Evolutionary conservation across 2,797 vertebrate species (phyloP), one percentile per base, ranked within the genome.

Genomic region (Aplochiton taeniatus): DNA sequence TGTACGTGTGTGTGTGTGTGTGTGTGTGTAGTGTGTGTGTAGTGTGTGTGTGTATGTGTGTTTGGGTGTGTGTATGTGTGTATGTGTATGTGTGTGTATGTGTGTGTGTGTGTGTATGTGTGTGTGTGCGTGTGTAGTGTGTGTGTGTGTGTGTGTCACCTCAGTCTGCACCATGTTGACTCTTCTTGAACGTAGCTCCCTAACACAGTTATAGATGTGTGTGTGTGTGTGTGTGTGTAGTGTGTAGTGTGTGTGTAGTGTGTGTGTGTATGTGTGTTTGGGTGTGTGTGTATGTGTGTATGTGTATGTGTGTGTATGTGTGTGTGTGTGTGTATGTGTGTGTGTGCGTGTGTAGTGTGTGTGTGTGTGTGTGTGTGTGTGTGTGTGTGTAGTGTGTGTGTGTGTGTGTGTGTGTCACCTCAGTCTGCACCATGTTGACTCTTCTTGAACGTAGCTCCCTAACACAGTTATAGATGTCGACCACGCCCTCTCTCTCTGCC

Each of bases 131-230:
- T n/a, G n/a, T n/a, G n/a, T n/a, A n/a, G n/a, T n/a, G n/a, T n/a
- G n/a, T n/a, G n/a, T 51, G 48, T 41, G 41, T n/a, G 52, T 11
- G 19, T n/a, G 19, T 52, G 11, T 11, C 93, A 98, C 96, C 96
- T 98, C 96, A 0, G 96, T 98, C 72, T 98, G 96, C 65, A 98
- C 96, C 96, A 98, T 98, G 88, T 98, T 98, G 50, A 98, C 96
- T 57, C 96, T 90, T 51, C 96, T 90, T 6, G 95, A 96, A n/a
- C 96, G 93, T 79, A 98, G 94, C 85, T 98, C 96, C 76, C 96
- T 77, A 70, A 98, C 96, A 0, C 96, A 98, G 75, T 98, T 98
- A 86, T 97, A 98, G 79, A 98, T 98, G 88, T 98, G n/a, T n/a
- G 67, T 53, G 47, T 50, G 19, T 61, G 18, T 60, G 45, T 10